Percentiles rank a stretch among this genome's conserved stretches.
These are phyloP conservation scores for Caenorhabditis sp. DNA, from an alignment of 2,888 invertebrate genomes.

Conservation along the genomic window DNA sequence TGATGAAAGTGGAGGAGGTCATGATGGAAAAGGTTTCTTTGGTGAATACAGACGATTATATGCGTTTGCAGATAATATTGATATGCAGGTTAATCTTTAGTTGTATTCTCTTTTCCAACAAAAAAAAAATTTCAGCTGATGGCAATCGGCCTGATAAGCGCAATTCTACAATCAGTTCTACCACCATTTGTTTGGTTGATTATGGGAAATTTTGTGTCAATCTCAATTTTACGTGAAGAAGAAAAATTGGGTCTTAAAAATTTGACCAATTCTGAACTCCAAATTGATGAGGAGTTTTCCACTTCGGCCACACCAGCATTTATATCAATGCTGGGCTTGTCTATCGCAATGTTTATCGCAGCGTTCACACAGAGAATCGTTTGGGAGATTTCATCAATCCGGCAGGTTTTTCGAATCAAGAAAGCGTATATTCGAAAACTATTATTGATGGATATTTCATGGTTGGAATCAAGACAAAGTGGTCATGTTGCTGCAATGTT, in stretches of 20 bases:
- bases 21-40: slow-evolving; percentile 22
- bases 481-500: slow-evolving; percentile 68
- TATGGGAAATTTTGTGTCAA: slow-evolving; percentile 67
- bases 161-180: slow-evolving; percentile 62
- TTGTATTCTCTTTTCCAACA: background rate
- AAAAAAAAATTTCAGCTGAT: slow-evolving; percentile 50
- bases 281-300: slow-evolving; percentile 55
- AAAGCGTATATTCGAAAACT: slow-evolving; percentile 66
- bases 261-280: slow-evolving; percentile 39
- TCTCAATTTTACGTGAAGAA: slow-evolving; percentile 58
- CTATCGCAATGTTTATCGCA: slow-evolving; percentile 64
- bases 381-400: slow-evolving; percentile 67
- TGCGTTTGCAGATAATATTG: slow-evolving; percentile 53
- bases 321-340: slow-evolving; percentile 61
- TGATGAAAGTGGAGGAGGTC: slow-evolving; percentile 2
- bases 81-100: slow-evolving; percentile 40
- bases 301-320: slow-evolving; percentile 63
- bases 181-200: slow-evolving; percentile 69
- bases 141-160: slow-evolving; percentile 59
- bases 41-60: slow-evolving; percentile 43
- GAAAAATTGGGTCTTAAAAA: slow-evolving; percentile 41
- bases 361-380: slow-evolving; percentile 65
- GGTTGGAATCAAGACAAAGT: slow-evolving; percentile 67
- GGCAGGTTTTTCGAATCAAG: slow-evolving; percentile 64
- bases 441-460: slow-evolving; percentile 68